Percentiles rank a stretch among this genome's conserved stretches.
Evolutionary conservation across 2,797 vertebrate genomes (phyloP).

Genomic region (Gambelia wislizenii): DNA sequence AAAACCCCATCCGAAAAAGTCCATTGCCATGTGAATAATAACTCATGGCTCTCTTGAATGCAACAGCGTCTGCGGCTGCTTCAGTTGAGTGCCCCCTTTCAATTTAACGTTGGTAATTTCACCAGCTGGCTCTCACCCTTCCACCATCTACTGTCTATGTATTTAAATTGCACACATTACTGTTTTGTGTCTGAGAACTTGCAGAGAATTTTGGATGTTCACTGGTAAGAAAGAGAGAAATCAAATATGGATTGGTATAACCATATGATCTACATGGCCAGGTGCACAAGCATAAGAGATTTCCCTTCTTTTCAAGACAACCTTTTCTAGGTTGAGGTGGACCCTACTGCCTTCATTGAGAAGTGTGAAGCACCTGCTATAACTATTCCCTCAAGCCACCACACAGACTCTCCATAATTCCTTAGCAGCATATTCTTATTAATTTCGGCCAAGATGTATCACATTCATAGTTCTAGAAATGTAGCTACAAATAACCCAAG

Average conservation of each 20-base stretch:
- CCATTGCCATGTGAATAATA: not conserved
- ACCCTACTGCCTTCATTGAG: not conserved
- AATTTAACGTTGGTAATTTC: conserved; percentile 21
- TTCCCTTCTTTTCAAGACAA: not conserved
- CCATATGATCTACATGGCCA: not conserved
- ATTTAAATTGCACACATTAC: conserved; percentile 45
- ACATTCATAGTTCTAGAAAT: too few relatives aligned
- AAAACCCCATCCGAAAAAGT: too few relatives aligned
- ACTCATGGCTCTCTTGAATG: not conserved
- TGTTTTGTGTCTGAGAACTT: conserved; percentile 10
- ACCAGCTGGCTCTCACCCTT: conserved; percentile 16
- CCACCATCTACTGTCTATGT: conserved; percentile 31
- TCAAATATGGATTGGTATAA: not conserved
- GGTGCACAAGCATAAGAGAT: not conserved
- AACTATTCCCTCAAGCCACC: not conserved
- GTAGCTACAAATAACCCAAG: too few relatives aligned
- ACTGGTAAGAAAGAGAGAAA: not conserved
- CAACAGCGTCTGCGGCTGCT: not conserved
- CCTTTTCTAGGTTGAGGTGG: not conserved
- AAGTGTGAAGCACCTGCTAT: not conserved
- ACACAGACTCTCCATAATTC: too few relatives aligned
- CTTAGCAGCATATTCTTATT: too few relatives aligned
- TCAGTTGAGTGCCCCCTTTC: conserved; percentile 1
- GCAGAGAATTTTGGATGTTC: not conserved
- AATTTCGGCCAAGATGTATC: too few relatives aligned